These are phyloP conservation scores for Sebastes iracundus DNA, from an alignment of 2,797 vertebrate species.

Conservation along the genomic window DNA sequence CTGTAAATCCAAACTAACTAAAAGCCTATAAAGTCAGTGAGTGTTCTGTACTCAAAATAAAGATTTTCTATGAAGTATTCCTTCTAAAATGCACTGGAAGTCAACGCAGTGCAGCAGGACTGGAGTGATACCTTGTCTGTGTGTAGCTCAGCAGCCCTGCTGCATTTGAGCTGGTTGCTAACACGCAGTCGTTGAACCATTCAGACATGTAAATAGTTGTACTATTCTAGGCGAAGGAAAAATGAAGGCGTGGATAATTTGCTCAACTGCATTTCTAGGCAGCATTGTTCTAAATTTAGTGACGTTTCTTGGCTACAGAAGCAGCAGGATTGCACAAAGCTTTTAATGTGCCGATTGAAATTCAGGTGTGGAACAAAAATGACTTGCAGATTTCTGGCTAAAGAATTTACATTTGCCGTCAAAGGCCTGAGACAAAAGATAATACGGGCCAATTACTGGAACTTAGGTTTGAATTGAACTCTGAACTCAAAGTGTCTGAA, in stretches of 20 bases:
- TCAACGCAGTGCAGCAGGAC: slow-evolving; percentile 2
- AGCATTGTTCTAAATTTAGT: slow-evolving; percentile 51
- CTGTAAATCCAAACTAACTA: neutral
- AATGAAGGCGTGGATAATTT: slow-evolving; percentile 32
- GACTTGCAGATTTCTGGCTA: neutral
- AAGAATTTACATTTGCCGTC: slow-evolving; percentile 6
- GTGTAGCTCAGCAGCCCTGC: slow-evolving; percentile 1
- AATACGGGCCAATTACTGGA: neutral
- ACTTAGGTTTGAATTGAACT: neutral
- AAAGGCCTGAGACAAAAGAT: slow-evolving; percentile 4
- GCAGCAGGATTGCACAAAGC: slow-evolving; percentile 12
- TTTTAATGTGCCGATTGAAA: slow-evolving; percentile 21
- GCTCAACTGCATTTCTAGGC: slow-evolving; percentile 35
- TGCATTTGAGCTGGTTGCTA: slow-evolving; percentile 31
- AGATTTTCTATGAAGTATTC: neutral
- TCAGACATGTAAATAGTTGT: slow-evolving; percentile 56
- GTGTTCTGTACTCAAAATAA: neutral
- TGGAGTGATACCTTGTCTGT: neutral
- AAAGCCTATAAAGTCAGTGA: neutral
- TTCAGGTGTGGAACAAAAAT: slow-evolving; percentile 16
- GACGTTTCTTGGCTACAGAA: slow-evolving; percentile 7
- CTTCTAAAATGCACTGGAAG: neutral
- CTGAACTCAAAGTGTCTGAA: slow-evolving; percentile 1
- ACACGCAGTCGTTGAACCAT: slow-evolving; percentile 27
- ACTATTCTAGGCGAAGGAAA: slow-evolving; percentile 25